Percentiles rank a stretch among this genome's conserved stretches.
Evolutionary conservation across 2,113 vertebrate species (phyloP).

Genomic region (Formicarius rufipectus): DNA sequence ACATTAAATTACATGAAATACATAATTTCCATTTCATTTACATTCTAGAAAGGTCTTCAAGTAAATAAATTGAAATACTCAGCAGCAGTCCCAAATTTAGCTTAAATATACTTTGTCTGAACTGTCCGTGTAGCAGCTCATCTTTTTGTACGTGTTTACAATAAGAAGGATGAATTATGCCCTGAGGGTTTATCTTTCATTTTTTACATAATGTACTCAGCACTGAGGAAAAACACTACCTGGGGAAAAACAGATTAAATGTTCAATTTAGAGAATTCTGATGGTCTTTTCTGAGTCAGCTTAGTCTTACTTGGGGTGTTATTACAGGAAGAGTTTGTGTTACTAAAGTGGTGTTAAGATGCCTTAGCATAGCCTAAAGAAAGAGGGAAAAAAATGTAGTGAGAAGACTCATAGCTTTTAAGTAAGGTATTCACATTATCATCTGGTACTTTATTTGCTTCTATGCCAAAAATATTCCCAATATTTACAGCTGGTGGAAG

Average conservation of each 20-base stretch:
- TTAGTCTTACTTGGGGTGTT: background rate
- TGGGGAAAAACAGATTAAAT: background rate
- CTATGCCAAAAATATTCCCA: background rate
- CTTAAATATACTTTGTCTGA: background rate
- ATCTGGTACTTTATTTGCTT: background rate
- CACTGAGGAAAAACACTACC: background rate
- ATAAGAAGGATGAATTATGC: background rate
- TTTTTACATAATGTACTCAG: background rate
- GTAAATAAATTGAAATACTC: background rate
- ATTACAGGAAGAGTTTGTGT: background rate
- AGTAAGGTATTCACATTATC: background rate
- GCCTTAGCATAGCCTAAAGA: background rate
- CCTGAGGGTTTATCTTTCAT: background rate
- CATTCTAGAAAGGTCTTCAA: background rate
- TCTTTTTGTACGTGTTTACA: background rate
- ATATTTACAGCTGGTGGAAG: background rate
- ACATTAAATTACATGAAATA: background rate
- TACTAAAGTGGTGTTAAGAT: background rate
- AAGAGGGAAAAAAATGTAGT: background rate
- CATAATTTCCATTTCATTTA: background rate
- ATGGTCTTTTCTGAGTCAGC: background rate
- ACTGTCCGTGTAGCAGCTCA: background rate
- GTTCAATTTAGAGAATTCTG: background rate
- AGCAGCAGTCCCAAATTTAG: background rate
- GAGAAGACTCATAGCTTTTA: background rate